phyloP scores from a whole-genome alignment of 1,140 invertebrate species.

The Drosophila asahinai region DNA sequence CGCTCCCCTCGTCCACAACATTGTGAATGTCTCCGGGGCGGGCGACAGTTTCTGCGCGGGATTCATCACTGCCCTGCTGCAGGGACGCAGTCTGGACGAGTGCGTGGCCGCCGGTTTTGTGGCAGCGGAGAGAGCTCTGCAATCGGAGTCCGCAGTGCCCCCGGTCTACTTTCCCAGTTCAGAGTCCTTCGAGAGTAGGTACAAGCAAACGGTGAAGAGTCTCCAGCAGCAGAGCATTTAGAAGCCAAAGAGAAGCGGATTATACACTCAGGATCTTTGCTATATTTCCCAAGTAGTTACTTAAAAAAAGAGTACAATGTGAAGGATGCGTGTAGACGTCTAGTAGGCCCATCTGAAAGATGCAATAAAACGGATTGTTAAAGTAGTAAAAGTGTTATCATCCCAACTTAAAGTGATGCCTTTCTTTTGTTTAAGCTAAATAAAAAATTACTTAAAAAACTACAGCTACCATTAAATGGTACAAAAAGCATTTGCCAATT shows the following conservation, averaged over 20 bases:
- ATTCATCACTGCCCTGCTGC: constrained; percentile 86
- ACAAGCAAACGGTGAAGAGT: constrained; percentile 35
- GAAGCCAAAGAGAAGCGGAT: not conserved
- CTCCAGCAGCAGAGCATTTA: constrained; percentile 54
- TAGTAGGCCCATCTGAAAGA: constrained; percentile 79
- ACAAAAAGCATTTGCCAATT: not conserved
- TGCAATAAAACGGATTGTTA: constrained; percentile 22
- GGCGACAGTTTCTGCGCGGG: constrained; percentile 89
- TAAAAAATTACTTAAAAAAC: not conserved
- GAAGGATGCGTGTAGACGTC: constrained; percentile 25
- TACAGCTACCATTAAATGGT: not conserved
- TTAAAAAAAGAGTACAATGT: constrained; percentile 18
- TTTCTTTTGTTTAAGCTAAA: not conserved
- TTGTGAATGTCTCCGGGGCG: constrained; percentile 88
- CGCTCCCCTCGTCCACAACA: constrained; percentile 78
- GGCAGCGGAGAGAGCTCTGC: constrained; percentile 86
- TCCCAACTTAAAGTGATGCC: too few species aligned
- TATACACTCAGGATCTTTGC: constrained; percentile 42
- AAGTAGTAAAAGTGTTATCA: not conserved
- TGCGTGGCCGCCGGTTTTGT: constrained; percentile 87
- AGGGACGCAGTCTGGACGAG: constrained; percentile 84
- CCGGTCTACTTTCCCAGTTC: constrained; percentile 54
- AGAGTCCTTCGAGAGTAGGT: constrained; percentile 36
- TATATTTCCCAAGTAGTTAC: constrained; percentile 52
- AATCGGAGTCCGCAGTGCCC: constrained; percentile 86